These are phyloP conservation scores for Drosophila falleni DNA, from an alignment of 2,888 invertebrate genomes.

Conservation along the genomic window DNA sequence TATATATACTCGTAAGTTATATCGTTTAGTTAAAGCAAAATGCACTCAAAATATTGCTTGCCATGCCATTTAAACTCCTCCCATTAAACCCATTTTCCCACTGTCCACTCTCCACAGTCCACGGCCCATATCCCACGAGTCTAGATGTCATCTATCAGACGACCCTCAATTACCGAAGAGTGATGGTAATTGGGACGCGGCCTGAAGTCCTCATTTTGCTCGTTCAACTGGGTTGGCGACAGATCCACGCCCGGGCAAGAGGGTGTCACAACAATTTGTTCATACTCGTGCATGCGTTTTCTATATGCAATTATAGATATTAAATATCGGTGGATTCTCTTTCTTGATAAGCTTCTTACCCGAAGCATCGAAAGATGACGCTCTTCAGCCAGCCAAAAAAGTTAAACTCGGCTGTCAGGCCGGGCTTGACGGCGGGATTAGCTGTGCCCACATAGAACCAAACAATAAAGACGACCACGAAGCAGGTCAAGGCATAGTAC, in stretches of 20 bases:
- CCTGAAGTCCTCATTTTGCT: slow-evolving; percentile 98
- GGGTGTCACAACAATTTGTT: slow-evolving; percentile 94
- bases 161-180: slow-evolving; percentile 91
- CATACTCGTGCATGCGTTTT: slow-evolving; percentile 92
- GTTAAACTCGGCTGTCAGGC: slow-evolving; percentile 93
- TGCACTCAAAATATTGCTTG: slow-evolving; percentile 64
- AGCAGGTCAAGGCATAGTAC: slow-evolving; percentile 94
- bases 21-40: slow-evolving; percentile 48
- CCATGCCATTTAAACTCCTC: slow-evolving; percentile 36
- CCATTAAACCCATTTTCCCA: slow-evolving; percentile 28
- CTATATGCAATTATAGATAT: slow-evolving; percentile 84
- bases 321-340: neutral
- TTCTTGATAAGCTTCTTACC: slow-evolving; percentile 87
- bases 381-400: slow-evolving; percentile 92
- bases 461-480: slow-evolving; percentile 92
- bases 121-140: slow-evolving; percentile 13
- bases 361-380: slow-evolving; percentile 90
- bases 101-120: slow-evolving; percentile 7
- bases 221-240: slow-evolving; percentile 94
- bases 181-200: slow-evolving; percentile 97
- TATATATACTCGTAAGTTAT: slow-evolving; percentile 34
- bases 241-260: slow-evolving; percentile 92
- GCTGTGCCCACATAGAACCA: slow-evolving; percentile 98
- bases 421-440: slow-evolving; percentile 97
- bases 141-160: slow-evolving; percentile 83